A percentile compares a stretch with the other conserved stretches of the same genome.
phyloP scores from a whole-genome alignment of 2,113 vertebrate genomes.

The Sapayoa aenigma region DNA sequence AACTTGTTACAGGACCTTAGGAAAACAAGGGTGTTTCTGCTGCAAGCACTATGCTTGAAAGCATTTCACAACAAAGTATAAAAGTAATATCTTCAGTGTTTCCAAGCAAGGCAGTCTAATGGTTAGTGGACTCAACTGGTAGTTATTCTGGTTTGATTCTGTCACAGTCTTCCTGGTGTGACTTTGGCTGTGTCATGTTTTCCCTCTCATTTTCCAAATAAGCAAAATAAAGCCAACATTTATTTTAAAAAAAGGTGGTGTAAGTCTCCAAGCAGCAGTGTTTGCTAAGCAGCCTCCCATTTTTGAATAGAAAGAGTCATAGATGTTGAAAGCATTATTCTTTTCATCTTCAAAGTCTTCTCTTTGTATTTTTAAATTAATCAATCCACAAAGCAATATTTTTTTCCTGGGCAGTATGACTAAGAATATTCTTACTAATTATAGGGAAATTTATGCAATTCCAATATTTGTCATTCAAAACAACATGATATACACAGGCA shows the following conservation, averaged over 20 bases:
- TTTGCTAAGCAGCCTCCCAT: background rate
- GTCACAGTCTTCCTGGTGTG: background rate
- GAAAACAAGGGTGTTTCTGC: background rate
- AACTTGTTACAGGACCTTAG: background rate
- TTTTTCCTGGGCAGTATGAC: background rate
- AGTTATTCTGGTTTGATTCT: background rate
- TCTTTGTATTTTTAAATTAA: conserved; percentile 26
- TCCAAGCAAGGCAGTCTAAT: background rate
- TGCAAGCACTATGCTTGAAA: background rate
- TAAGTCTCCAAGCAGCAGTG: background rate
- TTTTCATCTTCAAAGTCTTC: conserved; percentile 47
- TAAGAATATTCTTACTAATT: background rate
- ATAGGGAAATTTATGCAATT: background rate
- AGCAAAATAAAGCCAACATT: background rate
- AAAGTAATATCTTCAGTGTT: background rate
- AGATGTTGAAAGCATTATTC: conserved; percentile 1
- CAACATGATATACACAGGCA: background rate
- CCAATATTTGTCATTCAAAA: background rate
- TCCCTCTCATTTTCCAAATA: background rate
- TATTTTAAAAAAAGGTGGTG: background rate
- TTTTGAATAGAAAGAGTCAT: background rate
- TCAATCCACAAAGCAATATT: background rate
- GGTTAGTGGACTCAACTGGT: background rate
- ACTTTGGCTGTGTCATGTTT: background rate
- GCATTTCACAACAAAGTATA: background rate